phyloP scores from a whole-genome alignment of 2,888 invertebrate genomes.

The Drosophila nr. medialis region DNA sequence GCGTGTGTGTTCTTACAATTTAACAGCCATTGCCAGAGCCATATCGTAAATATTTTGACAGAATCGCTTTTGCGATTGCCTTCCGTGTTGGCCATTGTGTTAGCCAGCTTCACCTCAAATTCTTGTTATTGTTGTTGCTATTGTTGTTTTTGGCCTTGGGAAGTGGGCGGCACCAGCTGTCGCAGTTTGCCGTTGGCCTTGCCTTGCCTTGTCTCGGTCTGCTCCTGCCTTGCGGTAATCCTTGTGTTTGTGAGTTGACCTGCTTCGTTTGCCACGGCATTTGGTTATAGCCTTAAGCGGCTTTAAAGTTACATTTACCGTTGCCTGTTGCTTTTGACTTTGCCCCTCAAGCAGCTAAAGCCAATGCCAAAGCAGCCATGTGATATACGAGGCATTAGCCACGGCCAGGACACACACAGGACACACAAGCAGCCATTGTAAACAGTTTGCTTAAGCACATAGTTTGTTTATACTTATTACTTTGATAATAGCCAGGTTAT shows the following conservation, averaged over 20 bases:
- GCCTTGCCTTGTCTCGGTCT: constrained; percentile 2
- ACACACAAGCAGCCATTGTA: constrained; percentile 41
- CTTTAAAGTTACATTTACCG: constrained; percentile 71
- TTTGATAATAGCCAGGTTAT: constrained; percentile 61
- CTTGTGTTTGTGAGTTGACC: constrained; percentile 77
- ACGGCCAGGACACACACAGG: constrained; percentile 9
- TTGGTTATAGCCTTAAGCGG: constrained; percentile 77
- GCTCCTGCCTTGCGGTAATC: constrained; percentile 60
- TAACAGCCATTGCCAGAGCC: constrained; percentile 69
- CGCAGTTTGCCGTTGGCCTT: constrained; percentile 21
- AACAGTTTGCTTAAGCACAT: constrained; percentile 70
- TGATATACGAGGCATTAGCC: constrained; percentile 49
- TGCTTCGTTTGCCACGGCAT: constrained; percentile 77
- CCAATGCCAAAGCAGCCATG: constrained; percentile 28
- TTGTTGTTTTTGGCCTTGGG: constrained; percentile 12
- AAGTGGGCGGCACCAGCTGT: constrained; percentile 51
- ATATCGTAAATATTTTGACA: constrained; percentile 80
- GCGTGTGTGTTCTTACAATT: constrained; percentile 57
- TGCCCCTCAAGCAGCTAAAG: constrained; percentile 38
- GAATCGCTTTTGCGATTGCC: constrained; percentile 75
- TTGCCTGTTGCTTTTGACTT: constrained; percentile 59
- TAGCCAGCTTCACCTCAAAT: constrained; percentile 20
- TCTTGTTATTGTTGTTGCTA: constrained; percentile 45
- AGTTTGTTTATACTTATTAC: constrained; percentile 77
- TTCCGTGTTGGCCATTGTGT: constrained; percentile 71